Percentiles rank a stretch among this genome's conserved stretches.
Evolutionary conservation across 2,113 vertebrate genomes (phyloP).

Genomic region (Helogale parvula): DNA sequence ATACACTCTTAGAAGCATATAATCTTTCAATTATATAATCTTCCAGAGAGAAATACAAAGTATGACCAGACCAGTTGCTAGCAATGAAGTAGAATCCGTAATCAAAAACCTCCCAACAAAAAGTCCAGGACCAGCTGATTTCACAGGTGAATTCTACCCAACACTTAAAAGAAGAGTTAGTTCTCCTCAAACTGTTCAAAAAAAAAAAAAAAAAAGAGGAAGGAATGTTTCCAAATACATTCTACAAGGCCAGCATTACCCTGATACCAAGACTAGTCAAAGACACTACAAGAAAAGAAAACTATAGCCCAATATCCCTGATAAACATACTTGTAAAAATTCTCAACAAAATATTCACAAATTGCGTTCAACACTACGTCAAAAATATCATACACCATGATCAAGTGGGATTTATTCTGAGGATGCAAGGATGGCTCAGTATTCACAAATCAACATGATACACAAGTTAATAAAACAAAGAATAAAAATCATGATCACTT

Average conservation of each 20-base stretch:
- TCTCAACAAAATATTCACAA: neutral
- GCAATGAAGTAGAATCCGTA: neutral
- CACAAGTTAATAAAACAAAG: neutral
- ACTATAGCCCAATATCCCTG: neutral
- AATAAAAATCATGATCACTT: neutral
- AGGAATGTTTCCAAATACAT: neutral
- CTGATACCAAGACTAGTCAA: neutral
- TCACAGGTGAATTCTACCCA: neutral
- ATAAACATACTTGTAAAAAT: neutral
- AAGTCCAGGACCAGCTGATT: neutral
- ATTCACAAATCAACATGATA: neutral
- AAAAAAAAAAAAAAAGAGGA: neutral
- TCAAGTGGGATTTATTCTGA: neutral
- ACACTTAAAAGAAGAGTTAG: neutral
- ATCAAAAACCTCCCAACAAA: neutral
- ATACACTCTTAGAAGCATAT: neutral
- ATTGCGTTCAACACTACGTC: neutral
- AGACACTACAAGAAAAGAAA: neutral
- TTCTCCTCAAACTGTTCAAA: neutral
- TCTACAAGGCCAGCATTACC: neutral
- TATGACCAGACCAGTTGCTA: neutral
- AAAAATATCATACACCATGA: neutral
- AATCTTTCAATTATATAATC: neutral
- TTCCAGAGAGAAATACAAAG: neutral
- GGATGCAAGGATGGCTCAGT: neutral